A percentile compares a stretch with the other conserved stretches of the same genome.
phyloP scores from a whole-genome alignment of 2,888 invertebrate species.

The Brachyopa scutellaris region DNA sequence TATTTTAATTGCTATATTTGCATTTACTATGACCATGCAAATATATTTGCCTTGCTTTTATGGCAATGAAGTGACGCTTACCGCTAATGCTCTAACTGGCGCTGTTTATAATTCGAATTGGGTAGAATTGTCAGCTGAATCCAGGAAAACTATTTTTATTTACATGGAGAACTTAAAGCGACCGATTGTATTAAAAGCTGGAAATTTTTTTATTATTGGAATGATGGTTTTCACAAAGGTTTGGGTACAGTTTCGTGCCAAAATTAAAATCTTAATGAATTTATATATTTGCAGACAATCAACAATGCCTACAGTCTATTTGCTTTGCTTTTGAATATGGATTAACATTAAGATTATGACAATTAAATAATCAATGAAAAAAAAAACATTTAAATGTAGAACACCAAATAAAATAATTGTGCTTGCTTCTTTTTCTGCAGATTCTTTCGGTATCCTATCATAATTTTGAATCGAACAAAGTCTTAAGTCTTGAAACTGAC shows the following conservation, averaged over 20 bases:
- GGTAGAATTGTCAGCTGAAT: conserved; percentile 74
- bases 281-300: conserved; percentile 75
- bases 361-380: too few relatives aligned
- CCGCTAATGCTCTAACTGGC: conserved; percentile 74
- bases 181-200: conserved; percentile 75
- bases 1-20: conserved; percentile 67
- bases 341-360: too few relatives aligned
- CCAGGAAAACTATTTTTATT: conserved; percentile 75
- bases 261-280: neutral
- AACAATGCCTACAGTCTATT: conserved; percentile 78
- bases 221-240: conserved; percentile 78
- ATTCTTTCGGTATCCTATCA: too few relatives aligned
- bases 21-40: conserved; percentile 76
- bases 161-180: conserved; percentile 78
- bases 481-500: too few relatives aligned
- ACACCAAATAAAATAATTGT: too few relatives aligned
- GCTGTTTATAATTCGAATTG: conserved; percentile 77
- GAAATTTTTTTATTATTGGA: conserved; percentile 77
- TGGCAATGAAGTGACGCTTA: conserved; percentile 77
- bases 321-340: conserved; percentile 77
- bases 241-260: neutral
- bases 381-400: too few relatives aligned
- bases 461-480: too few relatives aligned
- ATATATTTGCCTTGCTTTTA: conserved; percentile 79
- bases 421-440: too few relatives aligned